Base-by-base conservation (phyloP, 2,113 vertebrate species). In the Balaeniceps rex region DNA sequence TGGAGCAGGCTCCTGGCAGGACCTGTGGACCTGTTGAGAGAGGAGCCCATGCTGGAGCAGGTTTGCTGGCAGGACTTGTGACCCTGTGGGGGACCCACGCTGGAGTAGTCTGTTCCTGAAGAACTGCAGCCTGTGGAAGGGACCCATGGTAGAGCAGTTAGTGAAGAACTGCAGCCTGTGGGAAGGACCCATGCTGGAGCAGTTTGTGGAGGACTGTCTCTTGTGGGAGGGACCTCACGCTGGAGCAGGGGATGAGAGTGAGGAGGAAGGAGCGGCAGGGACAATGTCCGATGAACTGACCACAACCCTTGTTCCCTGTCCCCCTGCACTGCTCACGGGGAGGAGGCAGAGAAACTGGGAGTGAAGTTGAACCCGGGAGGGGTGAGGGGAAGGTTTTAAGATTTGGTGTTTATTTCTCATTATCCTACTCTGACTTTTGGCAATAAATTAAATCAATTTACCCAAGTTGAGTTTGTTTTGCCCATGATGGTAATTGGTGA, bases 321-420 rank as follows among this genome's bases (percentile, higher is more conserved):
- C 34, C n/a, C 28, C 34, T 66, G 52, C 6, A 8, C 64, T 6
- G 7, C 51, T 25, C 3, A 0, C 4, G 11, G 6, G 2, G 22
- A 29, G 19, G 38, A 49, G 36, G 19, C 14, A 16, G 46, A 61
- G n/a, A 77, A 87, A 36, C 10, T 0, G 2, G 52, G 21, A 33
- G 12, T 21, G 18, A 22, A 47, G 9, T 36, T 60, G 61, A 38
- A 23, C 7, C 19, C 11, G 10, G 40, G 21, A 36, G 14, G 11
- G 10, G 10, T 8, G 40, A 11, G 12, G 9, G 21, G 29, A 10
- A 64, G 36, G 11, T 21, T 46, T 38, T 15, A 63, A 58, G 7
- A 14, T 46, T 10, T 34, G 34, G 2, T 4, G 49, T 76, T 58
- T 13, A 42, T 70, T 90, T 87, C 19, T 68, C 12, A 16, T 54